Conservation (phyloP, 2,113 vertebrate species). For the Nanorana parkeri region DNA sequence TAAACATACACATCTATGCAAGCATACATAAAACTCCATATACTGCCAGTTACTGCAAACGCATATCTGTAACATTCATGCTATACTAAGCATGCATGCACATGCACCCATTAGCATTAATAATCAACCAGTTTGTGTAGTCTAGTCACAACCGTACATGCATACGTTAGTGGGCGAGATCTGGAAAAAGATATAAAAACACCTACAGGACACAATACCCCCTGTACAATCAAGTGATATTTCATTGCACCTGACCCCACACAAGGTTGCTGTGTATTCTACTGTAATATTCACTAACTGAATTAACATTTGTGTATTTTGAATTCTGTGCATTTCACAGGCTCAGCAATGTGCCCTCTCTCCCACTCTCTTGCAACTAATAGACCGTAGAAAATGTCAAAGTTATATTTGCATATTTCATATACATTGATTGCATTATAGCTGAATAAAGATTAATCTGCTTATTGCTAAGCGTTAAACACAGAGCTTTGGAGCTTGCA, state of each 20-base stretch:
- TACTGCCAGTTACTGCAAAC: background rate
- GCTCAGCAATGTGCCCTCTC: background rate
- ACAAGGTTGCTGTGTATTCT: background rate
- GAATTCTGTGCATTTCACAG: background rate
- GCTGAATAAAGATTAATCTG: constrained; percentile 38
- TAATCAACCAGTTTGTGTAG: background rate
- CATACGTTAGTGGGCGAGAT: constrained; percentile 19
- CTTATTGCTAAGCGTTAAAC: constrained; percentile 22
- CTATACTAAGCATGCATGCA: constrained; percentile 29
- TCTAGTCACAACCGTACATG: constrained; percentile 10
- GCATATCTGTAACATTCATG: constrained; percentile 12
- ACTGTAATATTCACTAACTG: constrained; percentile 5
- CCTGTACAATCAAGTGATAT: background rate
- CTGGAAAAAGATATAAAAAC: constrained; percentile 16
- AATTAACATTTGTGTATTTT: background rate
- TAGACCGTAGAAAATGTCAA: background rate
- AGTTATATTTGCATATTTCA: constrained; percentile 42
- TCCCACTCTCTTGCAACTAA: constrained; percentile 1
- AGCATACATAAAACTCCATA: background rate
- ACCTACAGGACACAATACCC: background rate
- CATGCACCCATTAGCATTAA: constrained; percentile 10
- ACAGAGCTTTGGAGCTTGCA: constrained; percentile 10
- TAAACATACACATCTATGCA: background rate
- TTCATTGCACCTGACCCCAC: constrained; percentile 11
- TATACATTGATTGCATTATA: constrained; percentile 52